Base-by-base conservation (phyloP, 2,797 vertebrate genomes). In the Merluccius polli region DNA sequence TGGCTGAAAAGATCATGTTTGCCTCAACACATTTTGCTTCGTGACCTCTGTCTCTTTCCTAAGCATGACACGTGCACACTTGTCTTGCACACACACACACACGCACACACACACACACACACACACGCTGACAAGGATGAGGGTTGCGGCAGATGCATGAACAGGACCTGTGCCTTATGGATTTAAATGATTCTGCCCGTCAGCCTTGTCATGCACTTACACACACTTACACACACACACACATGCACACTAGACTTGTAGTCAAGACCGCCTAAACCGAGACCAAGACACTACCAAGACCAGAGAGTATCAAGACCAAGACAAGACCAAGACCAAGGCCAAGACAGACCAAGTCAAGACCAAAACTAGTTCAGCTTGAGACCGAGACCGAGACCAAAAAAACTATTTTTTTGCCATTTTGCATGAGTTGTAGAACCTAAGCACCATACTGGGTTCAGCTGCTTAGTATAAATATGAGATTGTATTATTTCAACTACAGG, bases 81-180 rank as follows among this genome's bases (percentile, higher is more conserved):
- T 9, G 2, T 3, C 13, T 15, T 11, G 32, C 1, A 38, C 32
- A 71, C 76, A 71, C 74, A 80, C 83, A 65, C 12, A 0, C 7
- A 18, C 67, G 33, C 48, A 27, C 70, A 41, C 24, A 75, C 38
- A 82, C 77, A 67, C 59, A 63, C 35, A 70, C 36, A 75, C 36
- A 73, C 36, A 65, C 73, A 24, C 52, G 36, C n/a, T 36, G 21
- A 78, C n/a, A 27, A 78, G 75, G n/a, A n/a, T n/a, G n/a, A 81
- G 80, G 35, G 86, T 74, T 81, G 33, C 24, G 68, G 79, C 88
- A 89, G 85, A 52, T 75, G 72, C 75, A 85, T 86, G 83, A 91
- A 91, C 91, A 91, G 86, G 81, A 82, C 86, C 82, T 85, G 81
- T 81, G 83, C 81, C 18, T 78, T 6, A 78, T 80, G 85, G 80